phyloP scores from a whole-genome alignment of 1,140 invertebrate genomes.

The Zaprionus nigranus region DNA sequence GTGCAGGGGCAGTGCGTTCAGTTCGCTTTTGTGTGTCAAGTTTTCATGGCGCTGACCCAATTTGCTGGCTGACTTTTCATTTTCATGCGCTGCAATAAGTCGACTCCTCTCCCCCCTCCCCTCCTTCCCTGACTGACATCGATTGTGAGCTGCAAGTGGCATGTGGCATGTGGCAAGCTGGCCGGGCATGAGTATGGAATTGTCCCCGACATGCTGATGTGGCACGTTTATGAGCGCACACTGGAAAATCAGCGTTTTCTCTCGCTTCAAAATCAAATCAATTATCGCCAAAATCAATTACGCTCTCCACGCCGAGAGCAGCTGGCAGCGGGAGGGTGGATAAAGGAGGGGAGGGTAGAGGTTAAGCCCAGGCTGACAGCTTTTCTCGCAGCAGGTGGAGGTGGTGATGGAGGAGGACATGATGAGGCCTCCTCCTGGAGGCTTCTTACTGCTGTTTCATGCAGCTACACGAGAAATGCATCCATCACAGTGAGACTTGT shows the following conservation, averaged over 20 bases:
- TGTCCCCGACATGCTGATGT: constrained; percentile 59
- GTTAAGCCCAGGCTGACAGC: constrained; percentile 22
- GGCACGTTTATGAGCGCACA: constrained; percentile 61
- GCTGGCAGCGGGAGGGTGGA: neutral
- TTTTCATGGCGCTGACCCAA: constrained; percentile 72
- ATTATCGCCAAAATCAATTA: constrained; percentile 75
- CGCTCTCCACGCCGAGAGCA: constrained; percentile 39
- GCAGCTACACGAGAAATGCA: constrained; percentile 50
- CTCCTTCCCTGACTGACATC: neutral
- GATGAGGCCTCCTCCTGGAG: neutral
- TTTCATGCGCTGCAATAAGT: constrained; percentile 59
- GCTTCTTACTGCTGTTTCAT: constrained; percentile 4
- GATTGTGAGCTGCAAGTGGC: constrained; percentile 9
- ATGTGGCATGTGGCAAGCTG: constrained; percentile 17
- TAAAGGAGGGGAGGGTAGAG: neutral
- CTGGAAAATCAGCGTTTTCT: constrained; percentile 73
- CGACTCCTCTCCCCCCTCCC: neutral
- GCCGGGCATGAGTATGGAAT: constrained; percentile 15
- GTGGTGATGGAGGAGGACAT: neutral
- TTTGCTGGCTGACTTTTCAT: constrained; percentile 69
- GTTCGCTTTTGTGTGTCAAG: constrained; percentile 65
- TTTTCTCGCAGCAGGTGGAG: constrained; percentile 23
- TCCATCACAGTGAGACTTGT: constrained; percentile 56
- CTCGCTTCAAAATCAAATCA: constrained; percentile 66
- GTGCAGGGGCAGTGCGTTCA: constrained; percentile 7